A percentile compares a stretch with the other conserved stretches of the same genome.
Conservation (phyloP, 2,888 invertebrate species). For the Amiota mariae region DNA sequence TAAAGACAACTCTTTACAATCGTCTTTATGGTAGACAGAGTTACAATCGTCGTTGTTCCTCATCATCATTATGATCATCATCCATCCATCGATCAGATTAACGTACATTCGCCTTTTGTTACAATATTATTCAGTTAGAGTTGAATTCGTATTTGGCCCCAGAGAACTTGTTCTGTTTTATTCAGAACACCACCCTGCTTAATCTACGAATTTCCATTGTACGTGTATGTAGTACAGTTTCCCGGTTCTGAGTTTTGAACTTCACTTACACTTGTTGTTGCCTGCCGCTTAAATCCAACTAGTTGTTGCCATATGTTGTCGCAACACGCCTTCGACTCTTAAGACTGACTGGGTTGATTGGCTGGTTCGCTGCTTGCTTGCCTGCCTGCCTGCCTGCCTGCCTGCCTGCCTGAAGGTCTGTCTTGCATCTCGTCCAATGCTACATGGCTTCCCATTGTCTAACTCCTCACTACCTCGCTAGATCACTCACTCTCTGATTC, state of each 20-base stretch:
- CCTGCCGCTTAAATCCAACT: slow-evolving; percentile 9
- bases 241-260: slow-evolving; percentile 30
- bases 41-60: background rate
- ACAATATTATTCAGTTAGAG: background rate
- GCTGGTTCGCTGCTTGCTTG: too few species aligned
- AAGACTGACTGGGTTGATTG: background rate
- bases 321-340: slow-evolving; percentile 2
- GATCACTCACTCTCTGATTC: background rate
- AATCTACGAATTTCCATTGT: slow-evolving; percentile 5
- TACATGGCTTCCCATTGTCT: background rate
- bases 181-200: background rate
- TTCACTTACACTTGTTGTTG: slow-evolving; percentile 4
- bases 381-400: slow-evolving; percentile 3
- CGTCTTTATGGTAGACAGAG: background rate
- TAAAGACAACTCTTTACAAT: slow-evolving; percentile 8
- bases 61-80: background rate
- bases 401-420: background rate
- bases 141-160: too few species aligned
- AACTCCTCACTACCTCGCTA: background rate
- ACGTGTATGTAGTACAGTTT: slow-evolving; percentile 42
- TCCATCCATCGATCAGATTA: slow-evolving; percentile 30
- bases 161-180: slow-evolving; percentile 25
- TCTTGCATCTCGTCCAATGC: background rate
- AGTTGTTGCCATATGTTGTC: slow-evolving; percentile 19
- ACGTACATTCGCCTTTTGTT: slow-evolving; percentile 27